Percentiles rank a stretch among this genome's conserved stretches.
These are phyloP conservation scores for Caenorhabditis tropicalis DNA, from an alignment of 1,140 invertebrate genomes.

Conservation along the genomic window DNA sequence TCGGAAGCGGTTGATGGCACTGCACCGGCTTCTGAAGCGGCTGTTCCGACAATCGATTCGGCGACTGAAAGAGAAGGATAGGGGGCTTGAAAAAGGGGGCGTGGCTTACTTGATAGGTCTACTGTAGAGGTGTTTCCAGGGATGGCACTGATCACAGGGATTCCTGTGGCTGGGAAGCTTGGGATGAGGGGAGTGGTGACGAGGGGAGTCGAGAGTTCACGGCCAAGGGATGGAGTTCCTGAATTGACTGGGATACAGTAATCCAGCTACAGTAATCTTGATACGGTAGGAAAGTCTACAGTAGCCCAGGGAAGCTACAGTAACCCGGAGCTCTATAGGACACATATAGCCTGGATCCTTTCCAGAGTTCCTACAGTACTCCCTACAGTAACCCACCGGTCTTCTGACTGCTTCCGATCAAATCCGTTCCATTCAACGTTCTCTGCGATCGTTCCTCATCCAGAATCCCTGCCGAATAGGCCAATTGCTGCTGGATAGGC, in stretches of 20 bases:
- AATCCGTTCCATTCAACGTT: slow-evolving; percentile 35
- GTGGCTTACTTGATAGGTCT: background rate
- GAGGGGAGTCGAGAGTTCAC: background rate
- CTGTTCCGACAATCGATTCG: slow-evolving; percentile 5
- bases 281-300: too few relatives aligned
- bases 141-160: slow-evolving; percentile 33
- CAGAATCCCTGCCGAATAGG: background rate
- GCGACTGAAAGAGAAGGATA: background rate
- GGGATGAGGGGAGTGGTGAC: slow-evolving; percentile 31
- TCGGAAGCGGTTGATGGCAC: slow-evolving; percentile 36
- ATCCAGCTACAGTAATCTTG: background rate
- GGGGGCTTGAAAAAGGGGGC: background rate
- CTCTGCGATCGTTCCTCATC: slow-evolving; percentile 39
- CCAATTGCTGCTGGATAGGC: background rate
- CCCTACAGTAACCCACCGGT: background rate
- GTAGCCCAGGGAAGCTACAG: too few relatives aligned
- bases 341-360: too few relatives aligned
- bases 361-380: background rate
- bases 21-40: slow-evolving; percentile 6
- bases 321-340: too few relatives aligned
- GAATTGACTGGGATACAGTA: background rate
- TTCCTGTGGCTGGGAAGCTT: background rate
- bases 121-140: background rate
- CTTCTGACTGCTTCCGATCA: background rate
- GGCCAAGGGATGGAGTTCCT: slow-evolving; percentile 20